phyloP scores from a whole-genome alignment of 2,888 invertebrate species.

The Spisula solida region DNA sequence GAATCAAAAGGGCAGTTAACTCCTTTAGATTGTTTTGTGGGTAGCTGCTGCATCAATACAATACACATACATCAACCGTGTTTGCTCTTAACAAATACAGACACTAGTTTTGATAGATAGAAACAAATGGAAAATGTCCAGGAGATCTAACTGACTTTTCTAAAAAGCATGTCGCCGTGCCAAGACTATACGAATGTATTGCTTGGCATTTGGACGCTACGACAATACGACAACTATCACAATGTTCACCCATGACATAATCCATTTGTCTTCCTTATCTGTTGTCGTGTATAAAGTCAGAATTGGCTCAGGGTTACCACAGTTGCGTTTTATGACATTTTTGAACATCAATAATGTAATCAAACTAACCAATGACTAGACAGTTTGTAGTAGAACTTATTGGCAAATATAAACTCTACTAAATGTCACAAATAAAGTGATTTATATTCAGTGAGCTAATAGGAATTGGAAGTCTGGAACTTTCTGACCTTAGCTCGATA shows the following conservation, averaged over 20 bases:
- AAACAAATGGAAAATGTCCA: constrained; percentile 20
- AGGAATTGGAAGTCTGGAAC: neutral
- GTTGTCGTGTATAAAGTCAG: neutral
- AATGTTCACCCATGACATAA: neutral
- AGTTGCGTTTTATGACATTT: neutral
- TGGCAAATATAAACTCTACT: neutral
- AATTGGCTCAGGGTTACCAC: neutral
- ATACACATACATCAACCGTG: neutral
- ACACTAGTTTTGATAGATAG: neutral
- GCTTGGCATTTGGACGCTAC: neutral
- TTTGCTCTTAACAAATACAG: neutral
- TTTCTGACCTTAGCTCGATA: neutral
- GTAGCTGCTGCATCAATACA: too few species aligned
- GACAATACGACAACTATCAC: neutral
- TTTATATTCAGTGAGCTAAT: neutral
- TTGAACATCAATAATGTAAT: neutral
- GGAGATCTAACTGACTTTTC: neutral
- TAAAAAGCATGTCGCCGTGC: neutral
- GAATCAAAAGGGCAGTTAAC: too few species aligned
- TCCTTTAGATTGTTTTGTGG: too few species aligned
- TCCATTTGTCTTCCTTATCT: neutral
- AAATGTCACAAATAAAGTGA: constrained; percentile 1
- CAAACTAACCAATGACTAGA: neutral
- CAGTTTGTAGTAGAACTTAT: neutral
- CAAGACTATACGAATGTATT: neutral